These are phyloP conservation scores for Sitta europaea DNA, from an alignment of 2,113 vertebrate species.

Conservation along the genomic window DNA sequence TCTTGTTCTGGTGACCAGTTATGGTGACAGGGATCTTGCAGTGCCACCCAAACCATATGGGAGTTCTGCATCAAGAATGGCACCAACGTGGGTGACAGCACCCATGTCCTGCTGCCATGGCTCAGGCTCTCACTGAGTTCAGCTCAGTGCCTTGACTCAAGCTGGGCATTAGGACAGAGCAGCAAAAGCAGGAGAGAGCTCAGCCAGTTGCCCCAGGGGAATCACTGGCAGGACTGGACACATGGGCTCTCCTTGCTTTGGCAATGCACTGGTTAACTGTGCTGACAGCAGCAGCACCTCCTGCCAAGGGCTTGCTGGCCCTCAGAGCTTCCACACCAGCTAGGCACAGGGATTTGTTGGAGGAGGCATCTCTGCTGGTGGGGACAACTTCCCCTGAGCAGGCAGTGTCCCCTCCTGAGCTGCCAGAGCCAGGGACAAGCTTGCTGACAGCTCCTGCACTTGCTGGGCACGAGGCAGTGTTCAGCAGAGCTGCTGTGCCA, in stretches of 20 bases:
- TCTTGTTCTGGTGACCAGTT: not conserved
- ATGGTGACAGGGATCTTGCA: not conserved
- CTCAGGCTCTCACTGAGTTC: not conserved
- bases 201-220: not conserved
- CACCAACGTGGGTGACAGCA: not conserved
- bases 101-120: not conserved
- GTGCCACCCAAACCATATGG: not conserved
- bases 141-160: not conserved
- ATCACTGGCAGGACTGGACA: not conserved
- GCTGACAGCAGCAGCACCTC: not conserved
- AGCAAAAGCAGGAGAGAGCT: not conserved
- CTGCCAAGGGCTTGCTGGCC: not conserved
- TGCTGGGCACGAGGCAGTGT: not conserved
- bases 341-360: not conserved
- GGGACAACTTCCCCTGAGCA: rapidly evolving
- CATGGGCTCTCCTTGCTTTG: rapidly evolving
- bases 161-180: not conserved
- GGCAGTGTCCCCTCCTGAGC: not conserved
- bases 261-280: not conserved
- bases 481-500: not conserved
- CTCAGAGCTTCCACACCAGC: not conserved
- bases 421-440: not conserved
- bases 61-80: not conserved
- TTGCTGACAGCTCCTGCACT: not conserved
- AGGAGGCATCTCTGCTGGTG: not conserved